A percentile compares a stretch with the other conserved stretches of the same genome.
phyloP scores from a whole-genome alignment of 2,888 invertebrate species.

The Dryococelus australis region DNA sequence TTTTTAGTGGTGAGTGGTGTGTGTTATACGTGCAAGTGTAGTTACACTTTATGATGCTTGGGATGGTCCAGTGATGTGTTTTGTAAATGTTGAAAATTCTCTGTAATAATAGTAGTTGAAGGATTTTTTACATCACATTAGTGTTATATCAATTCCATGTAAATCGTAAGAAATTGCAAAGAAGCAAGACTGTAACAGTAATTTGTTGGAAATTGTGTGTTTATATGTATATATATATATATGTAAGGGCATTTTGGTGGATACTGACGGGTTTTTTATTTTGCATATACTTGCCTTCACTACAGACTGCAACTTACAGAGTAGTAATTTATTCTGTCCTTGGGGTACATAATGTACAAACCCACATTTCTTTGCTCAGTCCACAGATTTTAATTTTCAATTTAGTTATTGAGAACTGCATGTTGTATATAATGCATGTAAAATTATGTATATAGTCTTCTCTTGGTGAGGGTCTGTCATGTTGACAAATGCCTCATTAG shows the following conservation, averaged over 20 bases:
- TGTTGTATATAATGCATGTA: background rate
- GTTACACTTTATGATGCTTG: background rate
- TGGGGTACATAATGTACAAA: background rate
- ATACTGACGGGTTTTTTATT: background rate
- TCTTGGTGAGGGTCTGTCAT: too few species aligned
- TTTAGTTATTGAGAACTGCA: background rate
- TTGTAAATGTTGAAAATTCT: background rate
- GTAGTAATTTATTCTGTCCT: conserved; percentile 7
- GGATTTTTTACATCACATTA: background rate
- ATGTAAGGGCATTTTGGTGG: background rate
- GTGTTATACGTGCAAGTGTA: background rate
- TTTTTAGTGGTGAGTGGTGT: background rate
- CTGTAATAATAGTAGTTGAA: background rate
- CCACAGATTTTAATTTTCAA: background rate
- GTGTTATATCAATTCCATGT: background rate
- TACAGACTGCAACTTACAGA: background rate
- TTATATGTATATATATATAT: background rate
- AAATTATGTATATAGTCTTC: background rate
- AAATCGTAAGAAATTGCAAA: background rate
- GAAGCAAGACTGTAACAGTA: background rate
- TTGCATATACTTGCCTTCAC: background rate
- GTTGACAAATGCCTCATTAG: background rate
- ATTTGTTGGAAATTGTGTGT: background rate
- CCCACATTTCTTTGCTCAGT: background rate
- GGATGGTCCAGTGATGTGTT: background rate